Conservation (phyloP, 2,797 vertebrate genomes). For the Setipinna tenuifilis region DNA sequence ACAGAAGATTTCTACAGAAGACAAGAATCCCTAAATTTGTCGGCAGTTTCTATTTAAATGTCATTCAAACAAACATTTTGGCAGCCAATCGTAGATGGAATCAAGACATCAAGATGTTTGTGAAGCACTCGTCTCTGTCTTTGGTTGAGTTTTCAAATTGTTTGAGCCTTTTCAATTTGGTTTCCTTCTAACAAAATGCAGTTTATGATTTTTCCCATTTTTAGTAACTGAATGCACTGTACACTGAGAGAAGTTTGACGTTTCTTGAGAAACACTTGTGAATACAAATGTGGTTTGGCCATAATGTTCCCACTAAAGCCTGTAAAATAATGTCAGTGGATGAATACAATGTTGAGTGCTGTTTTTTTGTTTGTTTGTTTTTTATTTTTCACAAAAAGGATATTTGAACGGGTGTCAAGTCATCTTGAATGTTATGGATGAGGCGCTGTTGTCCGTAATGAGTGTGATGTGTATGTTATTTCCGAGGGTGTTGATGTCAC, state of each 20-base stretch:
- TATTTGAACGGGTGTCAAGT: background rate
- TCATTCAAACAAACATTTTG: background rate
- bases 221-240: conserved; percentile 57
- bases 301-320: conserved; percentile 23
- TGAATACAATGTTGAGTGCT: conserved; percentile 6
- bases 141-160: background rate
- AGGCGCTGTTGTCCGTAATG: conserved; percentile 7
- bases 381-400: background rate
- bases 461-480: background rate
- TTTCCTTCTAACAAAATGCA: conserved; percentile 50
- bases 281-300: conserved; percentile 29
- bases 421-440: background rate
- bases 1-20: conserved; percentile 39
- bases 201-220: conserved; percentile 47
- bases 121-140: background rate
- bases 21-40: conserved; percentile 6
- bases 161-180: background rate
- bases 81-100: background rate
- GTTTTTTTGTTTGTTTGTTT: conserved; percentile 4
- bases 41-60: conserved; percentile 4
- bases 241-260: conserved; percentile 23
- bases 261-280: conserved; percentile 36
- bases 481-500: background rate
- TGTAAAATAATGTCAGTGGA: conserved; percentile 28
- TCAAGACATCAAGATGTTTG: conserved; percentile 13